Evolutionary conservation across 2,888 invertebrate genomes (phyloP).

Genomic region (Cheilosia impressa): DNA sequence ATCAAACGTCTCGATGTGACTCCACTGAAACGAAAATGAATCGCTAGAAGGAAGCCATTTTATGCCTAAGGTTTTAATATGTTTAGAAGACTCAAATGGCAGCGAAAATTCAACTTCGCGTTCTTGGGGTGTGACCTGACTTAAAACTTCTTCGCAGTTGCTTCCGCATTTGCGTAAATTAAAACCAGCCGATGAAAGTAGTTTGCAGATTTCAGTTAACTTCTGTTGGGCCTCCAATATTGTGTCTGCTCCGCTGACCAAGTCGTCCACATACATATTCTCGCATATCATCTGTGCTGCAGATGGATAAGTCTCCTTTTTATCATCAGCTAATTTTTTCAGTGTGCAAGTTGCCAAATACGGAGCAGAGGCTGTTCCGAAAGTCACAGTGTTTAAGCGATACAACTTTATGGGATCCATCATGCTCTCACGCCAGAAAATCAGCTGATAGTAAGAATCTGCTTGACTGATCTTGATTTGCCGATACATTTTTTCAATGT

Average conservation of each 20-base stretch:
- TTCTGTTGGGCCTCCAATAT: background rate
- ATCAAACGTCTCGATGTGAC: background rate
- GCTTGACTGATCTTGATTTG: slow-evolving; percentile 4
- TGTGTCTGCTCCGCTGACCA: background rate
- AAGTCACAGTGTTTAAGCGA: slow-evolving; percentile 20
- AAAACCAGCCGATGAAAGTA: slow-evolving; percentile 2
- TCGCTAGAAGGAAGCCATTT: slow-evolving; percentile 20
- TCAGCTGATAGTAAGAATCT: slow-evolving; percentile 17
- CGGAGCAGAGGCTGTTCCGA: slow-evolving; percentile 6
- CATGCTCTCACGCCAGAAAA: background rate
- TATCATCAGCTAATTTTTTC: background rate
- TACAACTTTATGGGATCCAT: slow-evolving; percentile 1
- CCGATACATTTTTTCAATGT: slow-evolving; percentile 20
- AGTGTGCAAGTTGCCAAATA: slow-evolving; percentile 8
- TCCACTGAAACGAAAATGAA: slow-evolving; percentile 6
- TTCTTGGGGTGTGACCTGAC: background rate
- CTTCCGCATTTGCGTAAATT: slow-evolving; percentile 15
- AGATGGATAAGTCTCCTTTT: background rate
- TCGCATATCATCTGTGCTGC: background rate
- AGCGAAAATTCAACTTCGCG: background rate
- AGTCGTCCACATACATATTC: too few species aligned
- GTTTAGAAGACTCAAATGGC: background rate
- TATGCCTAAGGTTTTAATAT: background rate
- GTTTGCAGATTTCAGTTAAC: background rate
- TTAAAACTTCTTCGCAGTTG: background rate